Evolutionary conservation across 2,888 invertebrate species (phyloP).

Genomic region (Pelosia muscerda): DNA sequence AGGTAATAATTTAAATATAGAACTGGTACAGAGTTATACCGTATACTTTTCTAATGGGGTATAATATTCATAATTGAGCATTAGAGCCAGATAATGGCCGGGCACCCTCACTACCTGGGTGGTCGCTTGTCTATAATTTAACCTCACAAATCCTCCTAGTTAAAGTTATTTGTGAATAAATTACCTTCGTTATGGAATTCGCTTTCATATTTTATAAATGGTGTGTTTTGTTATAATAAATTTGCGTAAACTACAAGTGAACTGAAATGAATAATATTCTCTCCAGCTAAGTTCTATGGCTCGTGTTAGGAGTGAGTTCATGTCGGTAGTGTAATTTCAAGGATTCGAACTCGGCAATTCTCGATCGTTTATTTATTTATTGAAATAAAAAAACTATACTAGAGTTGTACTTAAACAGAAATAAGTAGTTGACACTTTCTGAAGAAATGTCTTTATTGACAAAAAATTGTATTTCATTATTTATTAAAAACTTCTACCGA

Average conservation of each 20-base stretch:
- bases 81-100: constrained; percentile 37
- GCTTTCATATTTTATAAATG: constrained; percentile 15
- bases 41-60: constrained; percentile 55
- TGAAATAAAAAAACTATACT: too few relatives aligned
- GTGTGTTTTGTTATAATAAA: neutral
- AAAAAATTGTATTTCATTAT: neutral
- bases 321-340: too few relatives aligned
- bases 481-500: neutral
- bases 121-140: constrained; percentile 57
- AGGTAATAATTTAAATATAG: neutral
- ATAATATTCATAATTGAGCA: constrained; percentile 58
- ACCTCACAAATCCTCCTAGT: constrained; percentile 49
- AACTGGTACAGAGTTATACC: constrained; percentile 12
- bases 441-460: neutral
- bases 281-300: too few relatives aligned
- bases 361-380: too few relatives aligned
- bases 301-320: too few relatives aligned
- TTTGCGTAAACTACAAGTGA: neutral
- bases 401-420: too few relatives aligned
- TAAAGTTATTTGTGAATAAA: constrained; percentile 17
- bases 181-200: neutral
- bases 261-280: too few relatives aligned
- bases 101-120: constrained; percentile 55
- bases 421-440: neutral
- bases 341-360: too few relatives aligned